Percentiles rank a stretch among this genome's conserved stretches.
These are phyloP conservation scores for Morpho deidamia DNA, from an alignment of 2,888 invertebrate species.

Conservation along the genomic window DNA sequence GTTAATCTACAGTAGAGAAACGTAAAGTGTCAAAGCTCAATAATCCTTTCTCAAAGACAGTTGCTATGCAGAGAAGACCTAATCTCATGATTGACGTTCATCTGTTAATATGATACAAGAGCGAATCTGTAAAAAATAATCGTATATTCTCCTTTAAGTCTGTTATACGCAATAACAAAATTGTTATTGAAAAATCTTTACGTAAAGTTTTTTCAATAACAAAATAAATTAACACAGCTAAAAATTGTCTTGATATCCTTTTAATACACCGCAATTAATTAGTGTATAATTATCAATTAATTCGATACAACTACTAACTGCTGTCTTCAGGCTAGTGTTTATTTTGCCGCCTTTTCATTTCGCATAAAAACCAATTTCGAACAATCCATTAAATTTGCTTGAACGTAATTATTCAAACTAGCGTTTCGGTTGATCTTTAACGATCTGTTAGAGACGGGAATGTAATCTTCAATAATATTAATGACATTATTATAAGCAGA, in stretches of 20 bases:
- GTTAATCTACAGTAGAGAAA: too few species aligned
- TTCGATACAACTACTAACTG: conserved; percentile 3
- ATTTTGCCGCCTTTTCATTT: conserved; percentile 20
- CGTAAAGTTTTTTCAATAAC: conserved; percentile 4
- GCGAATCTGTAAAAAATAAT: too few species aligned
- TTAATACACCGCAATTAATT: conserved; percentile 1
- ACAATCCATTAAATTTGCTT: conserved; percentile 15
- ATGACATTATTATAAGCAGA: too few species aligned
- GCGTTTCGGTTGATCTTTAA: conserved; percentile 17
- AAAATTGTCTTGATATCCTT: not conserved
- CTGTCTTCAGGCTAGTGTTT: conserved; percentile 16
- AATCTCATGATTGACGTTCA: too few species aligned
- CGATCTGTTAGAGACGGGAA: conserved; percentile 12
- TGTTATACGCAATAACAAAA: not conserved
- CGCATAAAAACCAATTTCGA: conserved; percentile 24
- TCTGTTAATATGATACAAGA: too few species aligned
- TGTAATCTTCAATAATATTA: conserved; percentile 20
- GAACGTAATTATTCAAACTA: conserved; percentile 16
- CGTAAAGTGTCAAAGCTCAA: too few species aligned
- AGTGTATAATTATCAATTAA: conserved; percentile 11
- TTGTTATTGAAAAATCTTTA: not conserved
- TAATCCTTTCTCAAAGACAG: too few species aligned
- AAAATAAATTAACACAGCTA: not conserved
- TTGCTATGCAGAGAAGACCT: too few species aligned
- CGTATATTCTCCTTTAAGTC: too few species aligned